Base-by-base conservation (phyloP, 2,113 vertebrate species). In the Coturnix japonica region DNA sequence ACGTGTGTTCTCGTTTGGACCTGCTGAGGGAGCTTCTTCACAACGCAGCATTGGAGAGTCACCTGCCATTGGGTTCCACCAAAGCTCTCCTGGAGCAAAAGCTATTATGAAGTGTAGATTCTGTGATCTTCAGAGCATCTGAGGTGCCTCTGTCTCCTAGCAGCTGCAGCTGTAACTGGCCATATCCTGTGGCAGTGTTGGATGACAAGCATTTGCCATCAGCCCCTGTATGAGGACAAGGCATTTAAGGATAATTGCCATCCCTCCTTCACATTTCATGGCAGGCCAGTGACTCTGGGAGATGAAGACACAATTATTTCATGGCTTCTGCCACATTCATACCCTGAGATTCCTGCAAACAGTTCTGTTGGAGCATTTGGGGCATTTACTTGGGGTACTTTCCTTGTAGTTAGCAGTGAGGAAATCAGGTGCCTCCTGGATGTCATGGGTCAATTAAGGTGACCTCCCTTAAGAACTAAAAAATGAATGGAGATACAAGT, bases 61-160 rank as follows among this genome's bases (percentile, higher is more conserved):
- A 10, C 5, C 0, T 4, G 39, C 39, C 51, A 3, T 2, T 28
- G 12, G 53, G 17, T 1, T 31, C 47, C 3, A 2, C 12, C 9
- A 60, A 11, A 20, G 8, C 28, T 14, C 1, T 70, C 2, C 35
- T 66, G 41, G 26, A 51, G n/a, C 23, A n/a, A 47, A 82, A 5
- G 3, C 13, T 13, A 43, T 4, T 49, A 21, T 15, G n/a, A 46
- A 75, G 10, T 6, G 4, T 13, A 17, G 72, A 2, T 81, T 8
- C 26, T 75, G 20, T 21, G 39, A 11, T 16, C 43, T 46, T 14
- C 4, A 17, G 22, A 57, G 9, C 23, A 35, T 5, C 5, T 44
- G 60, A 31, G 37, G 25, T 51, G 51, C 16, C 19, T 46, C 28
- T 64, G 71, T 51, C 28, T 69, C 30, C 16, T 25, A 74, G 69